A percentile compares a stretch with the other conserved stretches of the same genome.
Evolutionary conservation across 2,888 invertebrate genomes (phyloP).

Genomic region (Corbicula japonica): DNA sequence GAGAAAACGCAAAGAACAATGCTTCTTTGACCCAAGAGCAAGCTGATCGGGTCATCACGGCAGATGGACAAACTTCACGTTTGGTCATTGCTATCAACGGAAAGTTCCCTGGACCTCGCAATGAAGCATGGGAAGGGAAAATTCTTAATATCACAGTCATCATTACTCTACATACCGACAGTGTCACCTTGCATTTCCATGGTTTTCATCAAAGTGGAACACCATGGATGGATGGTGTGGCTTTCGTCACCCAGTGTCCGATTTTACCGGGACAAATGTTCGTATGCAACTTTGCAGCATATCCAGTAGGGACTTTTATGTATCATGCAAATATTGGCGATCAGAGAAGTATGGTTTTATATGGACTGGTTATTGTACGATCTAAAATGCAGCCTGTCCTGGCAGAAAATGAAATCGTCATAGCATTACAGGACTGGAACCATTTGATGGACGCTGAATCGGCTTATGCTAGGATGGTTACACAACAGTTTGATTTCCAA

Average conservation of each 20-base stretch:
- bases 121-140: slow-evolving; percentile 71
- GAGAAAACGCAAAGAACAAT: slow-evolving; percentile 13
- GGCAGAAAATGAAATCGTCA: slow-evolving; percentile 20
- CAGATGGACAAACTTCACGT: too few relatives aligned
- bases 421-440: too few relatives aligned
- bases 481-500: slow-evolving; percentile 58
- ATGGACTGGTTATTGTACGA: slow-evolving; percentile 69
- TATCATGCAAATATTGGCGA: slow-evolving; percentile 74
- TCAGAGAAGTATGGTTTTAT: slow-evolving; percentile 71
- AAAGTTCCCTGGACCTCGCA: slow-evolving; percentile 76
- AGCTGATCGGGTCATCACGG: slow-evolving; percentile 47
- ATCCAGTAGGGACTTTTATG: slow-evolving; percentile 68
- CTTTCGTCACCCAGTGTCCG: slow-evolving; percentile 76
- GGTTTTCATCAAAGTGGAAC: slow-evolving; percentile 71
- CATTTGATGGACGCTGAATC: slow-evolving; percentile 68
- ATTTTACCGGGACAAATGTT: slow-evolving; percentile 70
- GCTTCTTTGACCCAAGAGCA: not conserved
- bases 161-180: slow-evolving; percentile 69
- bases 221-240: slow-evolving; percentile 75
- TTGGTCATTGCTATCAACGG: too few relatives aligned
- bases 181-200: slow-evolving; percentile 74
- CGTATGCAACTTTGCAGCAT: slow-evolving; percentile 70
- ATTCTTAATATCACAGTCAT: slow-evolving; percentile 53
- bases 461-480: slow-evolving; percentile 53
- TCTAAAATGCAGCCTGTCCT: not conserved